Percentiles rank a stretch among this genome's conserved stretches.
Evolutionary conservation across 1,140 invertebrate genomes (phyloP).

Genomic region (Aradophagus sp.): DNA sequence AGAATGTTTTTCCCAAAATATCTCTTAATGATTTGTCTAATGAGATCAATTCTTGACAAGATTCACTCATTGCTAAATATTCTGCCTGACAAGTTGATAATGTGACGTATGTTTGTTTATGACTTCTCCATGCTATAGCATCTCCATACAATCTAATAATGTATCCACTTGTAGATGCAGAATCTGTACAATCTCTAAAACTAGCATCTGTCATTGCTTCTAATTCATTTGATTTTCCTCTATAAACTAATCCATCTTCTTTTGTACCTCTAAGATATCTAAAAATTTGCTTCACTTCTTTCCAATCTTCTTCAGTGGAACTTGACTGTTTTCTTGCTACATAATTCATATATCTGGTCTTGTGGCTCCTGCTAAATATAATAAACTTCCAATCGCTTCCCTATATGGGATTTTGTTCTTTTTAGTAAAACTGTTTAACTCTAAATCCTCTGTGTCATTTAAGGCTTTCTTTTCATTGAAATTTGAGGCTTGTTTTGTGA

Average conservation of each 20-base stretch:
- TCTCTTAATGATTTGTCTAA: slow-evolving; percentile 9
- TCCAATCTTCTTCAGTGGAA: slow-evolving; percentile 11
- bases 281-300: slow-evolving; percentile 6
- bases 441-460: background rate
- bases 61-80: slow-evolving; percentile 6
- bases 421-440: background rate
- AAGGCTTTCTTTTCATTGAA: slow-evolving; percentile 5
- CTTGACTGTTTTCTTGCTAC: slow-evolving; percentile 1
- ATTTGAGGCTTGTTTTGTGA: slow-evolving; percentile 8
- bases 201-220: slow-evolving; percentile 11
- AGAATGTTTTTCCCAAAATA: slow-evolving; percentile 10
- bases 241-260: slow-evolving; percentile 1
- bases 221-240: slow-evolving; percentile 1
- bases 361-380: slow-evolving; percentile 7
- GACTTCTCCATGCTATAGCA: slow-evolving; percentile 1
- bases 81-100: too few relatives aligned
- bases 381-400: slow-evolving; percentile 16
- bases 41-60: slow-evolving; percentile 9
- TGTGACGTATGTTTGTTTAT: slow-evolving; percentile 8
- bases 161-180: slow-evolving; percentile 10
- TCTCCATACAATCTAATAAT: slow-evolving; percentile 4
- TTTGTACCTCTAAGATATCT: slow-evolving; percentile 7
- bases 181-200: slow-evolving; percentile 8
- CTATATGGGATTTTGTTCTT: slow-evolving; percentile 2
- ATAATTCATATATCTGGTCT: slow-evolving; percentile 11